A percentile compares a stretch with the other conserved stretches of the same genome.
Conservation (phyloP, 2,113 vertebrate species). For the Pollachius pollachius region DNA sequence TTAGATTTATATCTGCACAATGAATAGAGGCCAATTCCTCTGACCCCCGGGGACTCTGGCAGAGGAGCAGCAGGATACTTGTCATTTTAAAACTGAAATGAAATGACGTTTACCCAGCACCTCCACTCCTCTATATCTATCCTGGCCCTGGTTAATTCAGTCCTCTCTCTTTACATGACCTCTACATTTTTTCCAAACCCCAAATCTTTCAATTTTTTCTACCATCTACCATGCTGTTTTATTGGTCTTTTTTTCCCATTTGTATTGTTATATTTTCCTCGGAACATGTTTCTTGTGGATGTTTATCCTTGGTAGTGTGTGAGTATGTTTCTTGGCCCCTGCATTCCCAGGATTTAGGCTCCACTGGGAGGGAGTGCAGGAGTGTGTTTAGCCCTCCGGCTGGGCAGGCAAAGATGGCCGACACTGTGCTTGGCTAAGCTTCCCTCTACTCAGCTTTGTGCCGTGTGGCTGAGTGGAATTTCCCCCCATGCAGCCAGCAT, state of each 20-base stretch:
- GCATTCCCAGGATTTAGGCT: slow-evolving; percentile 62
- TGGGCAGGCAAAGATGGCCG: slow-evolving; percentile 66
- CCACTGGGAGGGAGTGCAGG: slow-evolving; percentile 54
- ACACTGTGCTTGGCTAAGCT: slow-evolving; percentile 40
- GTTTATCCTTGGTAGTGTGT: slow-evolving; percentile 39
- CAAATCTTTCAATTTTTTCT: neutral
- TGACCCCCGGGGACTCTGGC: slow-evolving; percentile 49
- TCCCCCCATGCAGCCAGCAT: slow-evolving; percentile 74
- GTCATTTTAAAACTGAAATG: slow-evolving; percentile 57
- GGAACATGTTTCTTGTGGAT: slow-evolving; percentile 1
- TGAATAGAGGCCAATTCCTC: slow-evolving; percentile 58
- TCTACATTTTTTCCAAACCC: slow-evolving; percentile 20
- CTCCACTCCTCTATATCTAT: slow-evolving; percentile 3
- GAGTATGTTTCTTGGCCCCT: slow-evolving; percentile 55
- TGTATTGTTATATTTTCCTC: too few species aligned
- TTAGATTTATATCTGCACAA: slow-evolving; percentile 66
- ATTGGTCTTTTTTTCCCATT: slow-evolving; percentile 11
- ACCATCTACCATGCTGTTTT: slow-evolving; percentile 15
- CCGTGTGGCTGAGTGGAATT: slow-evolving; percentile 59
- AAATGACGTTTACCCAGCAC: slow-evolving; percentile 47
- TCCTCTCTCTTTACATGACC: slow-evolving; percentile 21
- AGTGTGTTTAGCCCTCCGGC: slow-evolving; percentile 60
- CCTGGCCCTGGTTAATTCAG: slow-evolving; percentile 11
- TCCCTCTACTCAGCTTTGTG: slow-evolving; percentile 26
- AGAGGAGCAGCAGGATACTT: slow-evolving; percentile 48